Conservation (phyloP, 1,140 invertebrate genomes). For the Nixonia krombeini region DNA sequence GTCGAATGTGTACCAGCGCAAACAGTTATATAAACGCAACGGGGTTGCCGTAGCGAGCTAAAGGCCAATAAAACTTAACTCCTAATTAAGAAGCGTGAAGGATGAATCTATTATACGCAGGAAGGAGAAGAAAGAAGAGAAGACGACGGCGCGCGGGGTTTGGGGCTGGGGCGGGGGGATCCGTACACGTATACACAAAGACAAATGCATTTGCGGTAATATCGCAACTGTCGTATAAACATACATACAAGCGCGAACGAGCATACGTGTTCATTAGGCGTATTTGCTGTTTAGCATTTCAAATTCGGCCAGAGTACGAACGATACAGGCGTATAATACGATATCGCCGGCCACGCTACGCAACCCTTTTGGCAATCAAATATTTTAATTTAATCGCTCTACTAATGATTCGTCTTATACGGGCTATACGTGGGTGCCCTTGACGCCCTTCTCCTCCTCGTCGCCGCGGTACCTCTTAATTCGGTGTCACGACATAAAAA, state of each 20-base stretch:
- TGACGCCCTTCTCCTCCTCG: slow-evolving; percentile 14
- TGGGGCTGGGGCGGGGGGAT: slow-evolving; percentile 26
- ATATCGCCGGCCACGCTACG: slow-evolving; percentile 7
- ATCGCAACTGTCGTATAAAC: slow-evolving; percentile 63
- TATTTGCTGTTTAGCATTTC: slow-evolving; percentile 72
- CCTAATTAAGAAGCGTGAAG: slow-evolving; percentile 71
- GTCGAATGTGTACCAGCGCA: slow-evolving; percentile 33
- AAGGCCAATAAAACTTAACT: slow-evolving; percentile 70
- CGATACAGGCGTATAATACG: slow-evolving; percentile 47
- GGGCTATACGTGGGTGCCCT: slow-evolving; percentile 37
- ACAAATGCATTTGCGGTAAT: slow-evolving; percentile 62
- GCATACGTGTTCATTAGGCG: slow-evolving; percentile 72
- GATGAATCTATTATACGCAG: slow-evolving; percentile 69
- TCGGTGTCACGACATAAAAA: slow-evolving; percentile 28
- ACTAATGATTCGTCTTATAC: slow-evolving; percentile 61
- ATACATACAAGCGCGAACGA: slow-evolving; percentile 59
- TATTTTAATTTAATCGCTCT: slow-evolving; percentile 70
- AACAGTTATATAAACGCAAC: slow-evolving; percentile 41
- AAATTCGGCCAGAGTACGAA: slow-evolving; percentile 60
- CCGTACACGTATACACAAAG: slow-evolving; percentile 19
- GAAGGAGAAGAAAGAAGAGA: slow-evolving; percentile 10
- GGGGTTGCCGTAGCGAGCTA: slow-evolving; percentile 42
- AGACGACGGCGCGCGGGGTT: slow-evolving; percentile 1
- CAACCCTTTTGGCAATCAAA: slow-evolving; percentile 65
- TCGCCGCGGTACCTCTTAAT: slow-evolving; percentile 51